Conservation (phyloP, 2,888 invertebrate genomes). For the Bimastos eiseni region DNA sequence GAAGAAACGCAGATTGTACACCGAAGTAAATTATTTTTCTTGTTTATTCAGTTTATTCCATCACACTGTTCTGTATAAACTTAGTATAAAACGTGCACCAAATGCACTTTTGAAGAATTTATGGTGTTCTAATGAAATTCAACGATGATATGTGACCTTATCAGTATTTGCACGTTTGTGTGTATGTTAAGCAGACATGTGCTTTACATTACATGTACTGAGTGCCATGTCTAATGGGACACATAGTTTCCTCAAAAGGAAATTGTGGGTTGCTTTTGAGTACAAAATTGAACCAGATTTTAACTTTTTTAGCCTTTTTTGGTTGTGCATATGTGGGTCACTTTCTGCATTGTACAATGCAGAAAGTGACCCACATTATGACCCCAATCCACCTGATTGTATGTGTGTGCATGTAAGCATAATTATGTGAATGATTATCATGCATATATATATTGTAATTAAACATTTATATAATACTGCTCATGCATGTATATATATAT, state of each 20-base stretch:
- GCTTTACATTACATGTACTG: too few relatives aligned
- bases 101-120: neutral
- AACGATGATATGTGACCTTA: neutral
- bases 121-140: neutral
- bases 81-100: neutral
- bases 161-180: neutral
- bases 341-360: neutral
- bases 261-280: neutral
- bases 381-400: neutral
- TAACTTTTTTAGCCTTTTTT: neutral
- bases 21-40: neutral
- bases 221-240: neutral
- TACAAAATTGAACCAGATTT: neutral
- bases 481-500: too few relatives aligned
- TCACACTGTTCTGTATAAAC: neutral
- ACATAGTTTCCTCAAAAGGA: neutral
- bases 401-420: too few relatives aligned
- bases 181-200: neutral
- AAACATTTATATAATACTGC: too few relatives aligned
- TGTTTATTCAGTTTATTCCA: slow-evolving; percentile 5
- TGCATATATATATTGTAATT: neutral
- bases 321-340: neutral
- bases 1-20: neutral
- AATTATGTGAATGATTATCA: too few relatives aligned
- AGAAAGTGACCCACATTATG: neutral